Base-by-base conservation (phyloP, 2,797 vertebrate species). In the Cyclopterus lumpus region DNA sequence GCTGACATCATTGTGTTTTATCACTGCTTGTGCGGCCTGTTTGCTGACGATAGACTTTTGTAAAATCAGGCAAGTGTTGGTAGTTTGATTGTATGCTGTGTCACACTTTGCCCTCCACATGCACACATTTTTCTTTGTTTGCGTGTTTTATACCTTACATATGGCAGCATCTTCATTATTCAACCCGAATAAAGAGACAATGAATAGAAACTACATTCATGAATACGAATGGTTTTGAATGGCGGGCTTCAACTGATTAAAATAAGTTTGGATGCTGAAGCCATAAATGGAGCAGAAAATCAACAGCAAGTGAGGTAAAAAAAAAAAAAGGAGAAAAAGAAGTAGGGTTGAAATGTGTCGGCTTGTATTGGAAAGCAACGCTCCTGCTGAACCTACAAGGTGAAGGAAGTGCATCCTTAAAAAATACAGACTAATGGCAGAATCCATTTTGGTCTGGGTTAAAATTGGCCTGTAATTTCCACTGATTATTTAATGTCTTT, bases 31-130 rank as follows among this genome's bases (percentile, higher is more conserved):
- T 55, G 71, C 54, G 1, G 72, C 30, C 70, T 42, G 58, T 76
- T 76, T 82, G 63, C 81, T 86, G 81, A 84, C 40, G 59, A 73
- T 28, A 53, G 48, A 36, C 51, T 71, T 84, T 75, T 80, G 65
- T 57, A 26, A 67, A 73, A 61, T 22, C 54, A 58, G 61, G 46
- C 34, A 60, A 61, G 63, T 18, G 46, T 64, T 58, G 38, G 58
- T 44, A 65, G 40, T 77, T 75, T 59, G 64, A 77, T 42, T 75
- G 67, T 68, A 53, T 64, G 76, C 60, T 55, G 67, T 65, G 59
- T 75, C 64, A 70, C 36, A 38, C 32, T 53, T 80, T 83, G 70
- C 55, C 48, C 40, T 67, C 60, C 67, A 64, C 5, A 15, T 68
- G 48, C 12, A 20, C 49, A 38, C 10, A 55, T 59, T 73, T 57